phyloP scores from a whole-genome alignment of 1,140 invertebrate genomes.

The Choristoneura fumiferana region DNA sequence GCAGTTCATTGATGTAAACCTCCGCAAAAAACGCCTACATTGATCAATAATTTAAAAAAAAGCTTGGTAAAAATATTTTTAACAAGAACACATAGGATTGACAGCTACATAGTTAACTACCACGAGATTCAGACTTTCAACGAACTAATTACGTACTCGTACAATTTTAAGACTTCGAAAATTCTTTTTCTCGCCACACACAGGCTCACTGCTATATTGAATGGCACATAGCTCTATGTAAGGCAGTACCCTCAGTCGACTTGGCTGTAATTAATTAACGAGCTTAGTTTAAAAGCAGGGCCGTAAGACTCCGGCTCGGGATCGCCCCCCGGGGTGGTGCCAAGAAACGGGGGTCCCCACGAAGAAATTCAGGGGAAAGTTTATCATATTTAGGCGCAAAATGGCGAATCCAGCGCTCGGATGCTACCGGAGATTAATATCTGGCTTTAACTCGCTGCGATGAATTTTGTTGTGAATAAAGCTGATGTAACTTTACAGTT shows the following conservation, averaged over 20 bases:
- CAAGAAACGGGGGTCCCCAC: conserved; percentile 48
- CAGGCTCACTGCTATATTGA: conserved; percentile 9
- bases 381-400: conserved; percentile 79
- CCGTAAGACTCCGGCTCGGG: conserved; percentile 71
- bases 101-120: no score
- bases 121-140: no score
- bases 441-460: conserved; percentile 71
- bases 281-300: conserved; percentile 78
- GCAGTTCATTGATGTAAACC: no score
- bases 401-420: conserved; percentile 76
- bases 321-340: conserved; percentile 39
- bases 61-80: no score
- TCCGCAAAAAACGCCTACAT: no score
- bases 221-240: conserved; percentile 71
- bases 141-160: no score
- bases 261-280: conserved; percentile 78
- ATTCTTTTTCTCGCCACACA: background rate
- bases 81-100: no score
- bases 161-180: no score
- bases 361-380: conserved; percentile 77
- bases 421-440: conserved; percentile 76
- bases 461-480: conserved; percentile 70
- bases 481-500: conserved; percentile 65
- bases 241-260: conserved; percentile 68
- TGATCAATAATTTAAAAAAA: no score